A percentile compares a stretch with the other conserved stretches of the same genome.
phyloP scores from a whole-genome alignment of 2,888 invertebrate genomes.

The Drosophila nr. perissopoda region DNA sequence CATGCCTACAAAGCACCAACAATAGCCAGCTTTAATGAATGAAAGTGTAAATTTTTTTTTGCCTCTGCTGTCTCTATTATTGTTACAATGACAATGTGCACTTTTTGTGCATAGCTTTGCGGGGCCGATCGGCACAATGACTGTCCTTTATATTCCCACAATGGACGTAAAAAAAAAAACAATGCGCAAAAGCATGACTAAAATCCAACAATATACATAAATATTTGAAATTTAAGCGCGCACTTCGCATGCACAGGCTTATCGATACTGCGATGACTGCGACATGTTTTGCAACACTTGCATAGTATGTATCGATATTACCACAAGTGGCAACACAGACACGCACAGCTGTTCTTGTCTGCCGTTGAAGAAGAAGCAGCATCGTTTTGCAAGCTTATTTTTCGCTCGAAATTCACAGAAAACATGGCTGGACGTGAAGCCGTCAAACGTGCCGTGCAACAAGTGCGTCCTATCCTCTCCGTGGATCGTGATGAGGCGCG shows the following conservation, averaged over 20 bases:
- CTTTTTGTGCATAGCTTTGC: constrained; percentile 44
- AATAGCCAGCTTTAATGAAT: constrained; percentile 71
- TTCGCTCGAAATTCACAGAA: constrained; percentile 24
- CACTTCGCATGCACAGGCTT: not conserved
- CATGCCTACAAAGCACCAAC: constrained; percentile 46
- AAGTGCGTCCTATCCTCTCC: constrained; percentile 95
- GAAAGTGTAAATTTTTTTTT: constrained; percentile 68
- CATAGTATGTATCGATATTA: constrained; percentile 9
- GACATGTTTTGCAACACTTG: constrained; percentile 20
- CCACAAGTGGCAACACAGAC: constrained; percentile 19
- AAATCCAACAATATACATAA: constrained; percentile 10
- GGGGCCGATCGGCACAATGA: constrained; percentile 48
- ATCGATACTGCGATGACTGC: constrained; percentile 20
- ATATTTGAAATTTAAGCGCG: constrained; percentile 32
- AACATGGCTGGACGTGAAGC: constrained; percentile 85
- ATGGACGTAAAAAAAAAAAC: constrained; percentile 32
- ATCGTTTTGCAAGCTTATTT: constrained; percentile 47
- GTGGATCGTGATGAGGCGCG: constrained; percentile 91
- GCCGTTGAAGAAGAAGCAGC: constrained; percentile 46
- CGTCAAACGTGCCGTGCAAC: constrained; percentile 86
- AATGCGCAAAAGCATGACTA: constrained; percentile 34
- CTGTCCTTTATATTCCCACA: constrained; percentile 68
- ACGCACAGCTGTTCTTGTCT: constrained; percentile 45
- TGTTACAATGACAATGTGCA: constrained; percentile 68
- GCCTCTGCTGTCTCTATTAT: constrained; percentile 53